These are phyloP conservation scores for Hepsetus odoe DNA, from an alignment of 2,113 vertebrate genomes.

Conservation along the genomic window DNA sequence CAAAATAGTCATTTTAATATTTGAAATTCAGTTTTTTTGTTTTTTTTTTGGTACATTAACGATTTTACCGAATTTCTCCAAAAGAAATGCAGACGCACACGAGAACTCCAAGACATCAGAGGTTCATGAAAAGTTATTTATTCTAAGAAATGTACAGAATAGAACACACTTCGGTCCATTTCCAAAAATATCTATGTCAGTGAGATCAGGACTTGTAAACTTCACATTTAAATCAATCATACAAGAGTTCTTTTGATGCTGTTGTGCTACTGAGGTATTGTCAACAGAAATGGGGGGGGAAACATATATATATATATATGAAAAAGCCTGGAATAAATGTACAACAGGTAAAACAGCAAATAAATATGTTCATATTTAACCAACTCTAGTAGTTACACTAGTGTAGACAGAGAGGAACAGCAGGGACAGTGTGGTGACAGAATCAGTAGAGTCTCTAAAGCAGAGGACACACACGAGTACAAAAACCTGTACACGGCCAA, in stretches of 20 bases:
- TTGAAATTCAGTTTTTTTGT: too few species aligned
- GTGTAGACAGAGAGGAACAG: slow-evolving; percentile 72
- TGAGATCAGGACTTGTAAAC: slow-evolving; percentile 78
- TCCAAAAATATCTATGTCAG: slow-evolving; percentile 78
- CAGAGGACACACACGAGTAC: slow-evolving; percentile 38
- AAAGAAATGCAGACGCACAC: not conserved
- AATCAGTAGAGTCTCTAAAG: slow-evolving; percentile 45
- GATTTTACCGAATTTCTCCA: too few species aligned
- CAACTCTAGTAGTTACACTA: slow-evolving; percentile 70
- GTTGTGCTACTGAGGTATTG: slow-evolving; percentile 73
- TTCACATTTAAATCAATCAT: slow-evolving; percentile 65
- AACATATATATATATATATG: slow-evolving; percentile 73
- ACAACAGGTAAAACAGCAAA: slow-evolving; percentile 76
- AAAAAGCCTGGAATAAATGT: slow-evolving; percentile 57
- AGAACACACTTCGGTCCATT: slow-evolving; percentile 79
- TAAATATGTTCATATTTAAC: slow-evolving; percentile 83
- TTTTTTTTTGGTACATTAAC: too few species aligned
- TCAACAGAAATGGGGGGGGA: slow-evolving; percentile 55
- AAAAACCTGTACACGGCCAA: slow-evolving; percentile 51
- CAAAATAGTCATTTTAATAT: too few species aligned
- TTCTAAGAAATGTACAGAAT: slow-evolving; percentile 81
- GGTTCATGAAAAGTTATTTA: slow-evolving; percentile 70
- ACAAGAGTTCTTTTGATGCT: slow-evolving; percentile 60
- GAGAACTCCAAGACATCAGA: not conserved
- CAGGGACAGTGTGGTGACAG: slow-evolving; percentile 50